phyloP scores from a whole-genome alignment of 2,113 vertebrate species.

The Pheucticus melanocephalus region DNA sequence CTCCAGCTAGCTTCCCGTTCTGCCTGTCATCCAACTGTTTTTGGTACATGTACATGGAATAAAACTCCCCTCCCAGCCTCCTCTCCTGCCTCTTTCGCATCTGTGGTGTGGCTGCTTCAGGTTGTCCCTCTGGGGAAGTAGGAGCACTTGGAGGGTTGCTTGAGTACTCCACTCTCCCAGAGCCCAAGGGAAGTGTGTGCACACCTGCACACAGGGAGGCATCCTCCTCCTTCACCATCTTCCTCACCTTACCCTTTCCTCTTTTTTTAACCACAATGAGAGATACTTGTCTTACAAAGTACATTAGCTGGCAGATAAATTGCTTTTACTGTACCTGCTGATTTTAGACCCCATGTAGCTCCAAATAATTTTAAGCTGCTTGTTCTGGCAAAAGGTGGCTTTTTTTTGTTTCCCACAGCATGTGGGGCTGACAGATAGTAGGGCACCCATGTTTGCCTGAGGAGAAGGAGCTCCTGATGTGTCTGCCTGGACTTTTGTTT shows the following conservation, averaged over 20 bases:
- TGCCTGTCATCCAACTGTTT: neutral
- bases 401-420: neutral
- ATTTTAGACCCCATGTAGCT: neutral
- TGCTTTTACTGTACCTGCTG: neutral
- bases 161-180: neutral
- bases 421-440: neutral
- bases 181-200: neutral
- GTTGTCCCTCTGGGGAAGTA: neutral
- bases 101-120: neutral
- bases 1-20: neutral
- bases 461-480: neutral
- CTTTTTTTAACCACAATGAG: neutral
- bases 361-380: neutral
- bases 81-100: neutral
- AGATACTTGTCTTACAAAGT: neutral
- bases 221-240: neutral
- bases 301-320: neutral
- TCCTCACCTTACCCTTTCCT: neutral
- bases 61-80: neutral
- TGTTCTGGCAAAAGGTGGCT: neutral
- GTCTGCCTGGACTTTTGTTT: neutral
- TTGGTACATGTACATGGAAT: neutral
- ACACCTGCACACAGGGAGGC: neutral
- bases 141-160: neutral
- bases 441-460: neutral